Base-by-base conservation (phyloP, 2,113 vertebrate genomes). In the Elachura formosa region DNA sequence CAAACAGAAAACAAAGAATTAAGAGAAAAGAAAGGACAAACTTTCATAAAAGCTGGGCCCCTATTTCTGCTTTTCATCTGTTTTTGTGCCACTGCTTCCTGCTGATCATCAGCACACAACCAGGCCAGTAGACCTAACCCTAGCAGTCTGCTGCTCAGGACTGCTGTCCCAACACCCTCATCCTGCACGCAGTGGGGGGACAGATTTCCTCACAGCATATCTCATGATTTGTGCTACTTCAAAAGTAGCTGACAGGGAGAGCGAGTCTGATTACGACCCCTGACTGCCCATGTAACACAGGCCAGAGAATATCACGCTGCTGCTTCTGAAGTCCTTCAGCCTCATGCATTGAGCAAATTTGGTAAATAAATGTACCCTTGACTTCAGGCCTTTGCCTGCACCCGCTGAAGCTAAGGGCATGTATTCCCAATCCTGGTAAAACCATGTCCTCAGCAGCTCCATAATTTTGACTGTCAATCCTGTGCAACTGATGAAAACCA, bases 121-220 rank as follows among this genome's bases (percentile, higher is more conserved):
- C 20, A 58, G 49, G n/a, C 29, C 52, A 72, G 56, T 6, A 20
- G 87, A 0, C 4, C 31, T 5, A 29, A 46, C 3, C 38, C 52
- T 45, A n/a, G n/a, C 62, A 43, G 17, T 6, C 23, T 38, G 15
- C 38, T 40, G 45, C 34, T 48, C 34, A n/a, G 49, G 29, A 22
- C 18, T 8, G 0, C 28, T 38, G 49, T 38, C 55, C 87, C 78
- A n/a, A 13, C 18, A 40, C 7, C 41, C 31, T 25, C 38, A 10
- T 15, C 58, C 55, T 36, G 12, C 20, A 11, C 13, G 11, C 10
- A 6, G 15, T 0, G 0, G 23, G 64, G 68, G 34, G 10, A 36
- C 3, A 46, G 48, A 38, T 81, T 72, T 79, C 78, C 74, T 64
- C 62, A 20, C 49, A 40, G 16, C 5, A 10, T 17, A 66, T 38